Evolutionary conservation across 1,140 invertebrate genomes (phyloP).

Genomic region (Macrocentrus cingulum): DNA sequence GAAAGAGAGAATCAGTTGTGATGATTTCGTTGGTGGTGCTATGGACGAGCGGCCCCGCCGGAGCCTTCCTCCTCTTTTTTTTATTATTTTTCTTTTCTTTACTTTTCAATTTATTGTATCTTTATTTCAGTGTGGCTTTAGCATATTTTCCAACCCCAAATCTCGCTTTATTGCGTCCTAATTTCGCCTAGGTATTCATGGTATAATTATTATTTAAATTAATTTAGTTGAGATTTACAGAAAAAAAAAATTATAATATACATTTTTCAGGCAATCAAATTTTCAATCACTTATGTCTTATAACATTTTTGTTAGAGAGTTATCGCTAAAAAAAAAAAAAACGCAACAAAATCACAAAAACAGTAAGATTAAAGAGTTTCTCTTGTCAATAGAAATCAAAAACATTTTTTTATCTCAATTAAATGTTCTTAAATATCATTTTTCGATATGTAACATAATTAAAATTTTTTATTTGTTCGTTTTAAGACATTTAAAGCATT

Average conservation of each 20-base stretch:
- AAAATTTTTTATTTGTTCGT: no score
- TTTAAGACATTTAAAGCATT: no score
- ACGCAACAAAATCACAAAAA: no score
- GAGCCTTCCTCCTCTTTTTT: conserved; percentile 50
- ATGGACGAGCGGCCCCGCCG: conserved; percentile 55
- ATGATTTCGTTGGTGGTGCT: conserved; percentile 34
- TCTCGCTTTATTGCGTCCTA: conserved; percentile 1
- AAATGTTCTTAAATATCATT: no score
- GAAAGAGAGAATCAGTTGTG: conserved; percentile 45
- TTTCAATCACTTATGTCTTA: no score
- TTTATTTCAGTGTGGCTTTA: conserved; percentile 17
- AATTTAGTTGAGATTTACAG: neutral
- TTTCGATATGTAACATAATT: no score
- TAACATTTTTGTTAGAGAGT: no score
- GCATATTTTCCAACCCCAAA: conserved; percentile 24
- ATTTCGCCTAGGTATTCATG: conserved; percentile 34
- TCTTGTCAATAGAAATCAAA: no score
- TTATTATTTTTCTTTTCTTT: conserved; percentile 30
- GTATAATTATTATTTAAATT: conserved; percentile 18
- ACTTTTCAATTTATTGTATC: conserved; percentile 24
- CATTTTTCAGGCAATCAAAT: no score
- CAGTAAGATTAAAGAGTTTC: no score
- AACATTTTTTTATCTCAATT: no score
- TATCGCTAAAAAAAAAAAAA: no score
- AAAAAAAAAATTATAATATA: neutral